Percentiles rank a stretch among this genome's conserved stretches.
Conservation (phyloP, 2,797 vertebrate species). For the Mareca strepera region DNA sequence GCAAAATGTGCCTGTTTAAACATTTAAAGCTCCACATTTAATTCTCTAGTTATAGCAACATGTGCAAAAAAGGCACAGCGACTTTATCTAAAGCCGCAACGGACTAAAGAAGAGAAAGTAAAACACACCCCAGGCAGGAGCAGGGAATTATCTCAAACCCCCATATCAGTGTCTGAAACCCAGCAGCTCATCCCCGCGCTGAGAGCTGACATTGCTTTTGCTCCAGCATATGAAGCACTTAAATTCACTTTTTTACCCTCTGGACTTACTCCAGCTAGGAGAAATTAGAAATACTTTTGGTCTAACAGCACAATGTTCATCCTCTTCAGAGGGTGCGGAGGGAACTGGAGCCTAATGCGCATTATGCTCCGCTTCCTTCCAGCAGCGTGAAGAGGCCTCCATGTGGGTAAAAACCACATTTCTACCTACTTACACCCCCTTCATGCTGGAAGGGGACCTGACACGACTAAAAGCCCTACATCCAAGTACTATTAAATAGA, state of each 20-base stretch:
- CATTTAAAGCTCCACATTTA: constrained; percentile 3
- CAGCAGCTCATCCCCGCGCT: constrained; percentile 42
- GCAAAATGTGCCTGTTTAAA: constrained; percentile 8
- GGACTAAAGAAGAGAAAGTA: constrained; percentile 46
- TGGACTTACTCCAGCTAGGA: not conserved
- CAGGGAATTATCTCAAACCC: constrained; percentile 35
- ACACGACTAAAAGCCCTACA: not conserved
- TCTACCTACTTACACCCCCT: not conserved
- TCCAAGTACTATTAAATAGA: not conserved
- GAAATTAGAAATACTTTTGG: constrained; percentile 30
- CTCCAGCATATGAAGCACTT: not conserved
- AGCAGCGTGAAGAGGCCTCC: not conserved
- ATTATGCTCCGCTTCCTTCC: not conserved
- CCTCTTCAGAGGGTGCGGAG: not conserved
- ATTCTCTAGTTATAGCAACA: constrained; percentile 45
- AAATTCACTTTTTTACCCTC: constrained; percentile 21
- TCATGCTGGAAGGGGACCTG: not conserved
- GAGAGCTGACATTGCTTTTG: constrained; percentile 35
- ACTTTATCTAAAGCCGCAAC: constrained; percentile 29
- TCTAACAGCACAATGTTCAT: not conserved
- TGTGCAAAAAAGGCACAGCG: not conserved
- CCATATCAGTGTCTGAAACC: constrained; percentile 33
- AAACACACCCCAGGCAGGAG: not conserved
- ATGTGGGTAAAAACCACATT: not conserved
- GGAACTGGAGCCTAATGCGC: not conserved